Conservation (phyloP, 1,140 invertebrate species). For the Anadara kagoshimensis region DNA sequence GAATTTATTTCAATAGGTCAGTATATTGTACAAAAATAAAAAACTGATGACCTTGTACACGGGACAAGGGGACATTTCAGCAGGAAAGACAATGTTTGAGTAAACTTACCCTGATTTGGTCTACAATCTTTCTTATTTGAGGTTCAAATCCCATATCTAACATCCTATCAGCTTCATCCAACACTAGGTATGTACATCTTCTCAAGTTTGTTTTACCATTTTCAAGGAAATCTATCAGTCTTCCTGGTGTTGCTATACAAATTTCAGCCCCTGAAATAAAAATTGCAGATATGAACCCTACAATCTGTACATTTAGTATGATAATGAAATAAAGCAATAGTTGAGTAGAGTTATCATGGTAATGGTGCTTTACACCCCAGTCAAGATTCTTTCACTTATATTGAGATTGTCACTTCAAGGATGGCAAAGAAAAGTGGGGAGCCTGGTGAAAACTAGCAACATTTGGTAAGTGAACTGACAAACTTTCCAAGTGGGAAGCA, state of each 20-base stretch:
- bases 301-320: neutral
- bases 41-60: neutral
- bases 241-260: constrained; percentile 86
- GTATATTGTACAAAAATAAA: too few relatives aligned
- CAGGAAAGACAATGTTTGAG: neutral
- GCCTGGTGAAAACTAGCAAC: too few relatives aligned
- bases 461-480: too few relatives aligned
- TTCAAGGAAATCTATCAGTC: constrained; percentile 96
- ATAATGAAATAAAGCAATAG: too few relatives aligned
- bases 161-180: constrained; percentile 99
- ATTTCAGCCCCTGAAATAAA: constrained; percentile 71
- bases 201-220: constrained; percentile 89
- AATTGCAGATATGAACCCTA: neutral
- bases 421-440: too few relatives aligned
- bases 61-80: neutral
- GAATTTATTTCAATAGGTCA: too few relatives aligned
- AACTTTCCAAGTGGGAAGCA: too few relatives aligned
- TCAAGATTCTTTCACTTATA: too few relatives aligned
- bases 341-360: too few relatives aligned
- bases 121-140: constrained; percentile 96
- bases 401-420: too few relatives aligned
- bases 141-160: constrained; percentile 99
- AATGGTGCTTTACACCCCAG: too few relatives aligned
- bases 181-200: constrained; percentile 93
- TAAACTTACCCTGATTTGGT: constrained; percentile 86